Base-by-base conservation (phyloP, 2,888 invertebrate species). In the Luperina testacea region DNA sequence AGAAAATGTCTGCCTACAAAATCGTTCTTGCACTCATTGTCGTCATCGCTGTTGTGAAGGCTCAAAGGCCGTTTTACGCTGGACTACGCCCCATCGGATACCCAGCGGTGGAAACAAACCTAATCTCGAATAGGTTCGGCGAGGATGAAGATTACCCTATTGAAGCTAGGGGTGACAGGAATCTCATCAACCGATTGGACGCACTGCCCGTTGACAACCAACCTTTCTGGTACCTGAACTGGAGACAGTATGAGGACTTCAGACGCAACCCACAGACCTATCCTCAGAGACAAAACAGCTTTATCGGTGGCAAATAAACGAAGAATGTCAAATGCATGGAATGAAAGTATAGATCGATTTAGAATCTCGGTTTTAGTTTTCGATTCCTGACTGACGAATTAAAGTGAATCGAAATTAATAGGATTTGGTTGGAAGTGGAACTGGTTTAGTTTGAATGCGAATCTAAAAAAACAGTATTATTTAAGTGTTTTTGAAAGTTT, bases 31-130 rank as follows among this genome's bases (percentile, higher is more conserved):
- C 94, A 51, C 73, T 96, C 57, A 82, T 91, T 57, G 71, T 92
- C 61, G 75, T 94, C 27, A 85, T 92, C 20, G 90, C 90, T 42
- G n/a, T 94, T 38, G 93, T 92, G 4, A 87, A 94, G 71, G 97
- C 97, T 2, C 98, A 98, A 92, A 96, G 98, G 48, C 97, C 98
- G 0, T 97, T 97, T 70, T 98, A 97, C 90, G 98, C 98, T 8
- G 97, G 97, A 15, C 90, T 93, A 1, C 93, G 95, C 13, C 96
- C 97, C 0, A 97, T 97, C 38, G 98, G 97, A n/a, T 97, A 97
- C 83, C 98, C 98, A 77, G 96, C 95, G 69, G 93, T 97, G 57
- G 97, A 97, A 73, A 91, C 91, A 0, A 87, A 92, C 42, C 77
- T 86, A 1, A 71, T 97, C 17, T 92, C 88, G 13, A 97, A 97